A percentile compares a stretch with the other conserved stretches of the same genome.
phyloP scores from a whole-genome alignment of 2,797 vertebrate genomes.

The Varecia variegata region DNA sequence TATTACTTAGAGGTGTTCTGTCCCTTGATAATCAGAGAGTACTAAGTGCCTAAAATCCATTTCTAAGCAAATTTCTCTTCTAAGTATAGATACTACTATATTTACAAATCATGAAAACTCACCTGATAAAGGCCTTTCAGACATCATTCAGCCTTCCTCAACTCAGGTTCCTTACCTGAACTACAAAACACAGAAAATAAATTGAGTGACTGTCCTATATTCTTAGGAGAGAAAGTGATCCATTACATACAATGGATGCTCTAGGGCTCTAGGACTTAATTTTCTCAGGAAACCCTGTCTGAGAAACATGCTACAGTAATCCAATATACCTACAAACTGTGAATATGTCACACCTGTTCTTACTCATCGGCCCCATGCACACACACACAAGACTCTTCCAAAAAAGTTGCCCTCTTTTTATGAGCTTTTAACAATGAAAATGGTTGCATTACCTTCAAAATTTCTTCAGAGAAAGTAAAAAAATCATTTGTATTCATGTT shows the following conservation, averaged over 20 bases:
- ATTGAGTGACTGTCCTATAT: background rate
- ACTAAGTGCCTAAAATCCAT: background rate
- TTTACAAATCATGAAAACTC: background rate
- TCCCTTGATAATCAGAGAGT: background rate
- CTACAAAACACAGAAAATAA: background rate
- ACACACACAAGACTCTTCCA: background rate
- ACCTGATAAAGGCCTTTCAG: background rate
- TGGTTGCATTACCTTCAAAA: background rate
- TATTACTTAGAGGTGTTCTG: background rate
- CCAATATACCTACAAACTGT: background rate
- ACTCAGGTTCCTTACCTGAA: background rate
- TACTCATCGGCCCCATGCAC: background rate
- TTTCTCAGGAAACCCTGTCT: background rate
- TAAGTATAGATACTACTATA: background rate
- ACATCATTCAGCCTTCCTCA: background rate
- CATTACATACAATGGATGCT: background rate
- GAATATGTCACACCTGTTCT: background rate
- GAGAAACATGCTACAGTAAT: background rate
- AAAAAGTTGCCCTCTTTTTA: background rate
- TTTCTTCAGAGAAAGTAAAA: conserved; percentile 7
- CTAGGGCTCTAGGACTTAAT: background rate
- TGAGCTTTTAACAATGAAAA: background rate
- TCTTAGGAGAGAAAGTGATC: background rate
- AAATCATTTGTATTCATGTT: conserved; percentile 41
- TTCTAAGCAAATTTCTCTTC: background rate